Base-by-base conservation (phyloP, 2,113 vertebrate species). In the Murina feae region DNA sequence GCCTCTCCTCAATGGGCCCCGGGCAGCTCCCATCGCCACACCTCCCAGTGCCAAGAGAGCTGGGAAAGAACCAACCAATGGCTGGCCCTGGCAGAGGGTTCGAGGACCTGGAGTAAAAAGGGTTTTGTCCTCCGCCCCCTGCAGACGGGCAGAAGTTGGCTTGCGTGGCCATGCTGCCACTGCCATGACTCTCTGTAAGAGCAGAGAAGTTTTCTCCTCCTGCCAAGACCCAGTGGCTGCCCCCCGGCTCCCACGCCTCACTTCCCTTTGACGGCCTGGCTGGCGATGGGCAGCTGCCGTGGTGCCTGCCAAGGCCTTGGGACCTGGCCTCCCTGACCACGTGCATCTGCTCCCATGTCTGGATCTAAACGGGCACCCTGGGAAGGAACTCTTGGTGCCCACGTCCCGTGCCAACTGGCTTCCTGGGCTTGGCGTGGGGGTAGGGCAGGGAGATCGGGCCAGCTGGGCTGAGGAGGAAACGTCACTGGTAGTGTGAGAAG, bases 61-160 rank as follows among this genome's bases (percentile, higher is more conserved):
- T 97, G 95, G 85, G 94, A 83, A 91, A 83, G 65, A 75, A 90
- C 44, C 63, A 81, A 25, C 71, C 95, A 91, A 84, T 72, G 55
- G 87, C 44, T 4, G 32, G 13, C 84, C 17, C 96, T 96, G 94
- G 94, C 92, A 94, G 76, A 96, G 93, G 81, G 68, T 90, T 91
- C 30, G 55, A 91, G 81, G 63, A 35, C 79, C 82, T 35, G 39
- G 84, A 89, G 90, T 95, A 75, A 95, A 89, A 84, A 93, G 92
- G 16, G 90, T 89, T 97, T 97, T 97, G 95, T 97, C 91, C 35
- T 90, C 25, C 10, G 0, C 53, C 47, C 80, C 76, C 55, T 30
- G 12, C 55, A 95, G 89, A 91, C 91, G 95, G 96, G 93, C 94
- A 96, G 84, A 49, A 88, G 87, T 80, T 96, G 96, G 93, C 82